Conservation (phyloP, 2,797 vertebrate genomes). For the Microcaecilia unicolor region DNA sequence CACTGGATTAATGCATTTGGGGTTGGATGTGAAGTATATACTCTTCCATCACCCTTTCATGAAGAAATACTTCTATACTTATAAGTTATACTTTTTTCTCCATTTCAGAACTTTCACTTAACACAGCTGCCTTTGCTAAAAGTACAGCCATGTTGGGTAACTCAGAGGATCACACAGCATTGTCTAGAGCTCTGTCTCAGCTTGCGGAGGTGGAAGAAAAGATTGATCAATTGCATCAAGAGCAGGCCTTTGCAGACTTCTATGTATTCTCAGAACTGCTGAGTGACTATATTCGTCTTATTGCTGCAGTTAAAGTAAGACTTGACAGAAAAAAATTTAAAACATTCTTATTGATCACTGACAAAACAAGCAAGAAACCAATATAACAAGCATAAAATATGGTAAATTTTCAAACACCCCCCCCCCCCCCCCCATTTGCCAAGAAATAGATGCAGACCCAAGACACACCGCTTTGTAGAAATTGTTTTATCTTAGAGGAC, state of each 20-base stretch:
- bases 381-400: no score
- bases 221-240: conserved; percentile 89
- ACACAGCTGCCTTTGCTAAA: conserved; percentile 90
- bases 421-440: no score
- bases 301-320: conserved; percentile 85
- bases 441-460: no score
- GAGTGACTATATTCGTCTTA: conserved; percentile 88
- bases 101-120: conserved; percentile 79
- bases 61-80: background rate
- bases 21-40: no score
- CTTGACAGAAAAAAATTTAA: no score
- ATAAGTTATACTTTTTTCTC: background rate
- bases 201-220: conserved; percentile 96
- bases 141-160: conserved; percentile 97
- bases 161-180: conserved; percentile 92
- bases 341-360: no score
- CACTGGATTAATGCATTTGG: no score
- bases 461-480: no score
- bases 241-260: conserved; percentile 89
- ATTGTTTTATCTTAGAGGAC: no score
- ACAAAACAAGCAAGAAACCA: no score
- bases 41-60: no score
- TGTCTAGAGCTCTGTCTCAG: conserved; percentile 89
- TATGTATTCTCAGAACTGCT: conserved; percentile 88
- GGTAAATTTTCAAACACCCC: no score